Evolutionary conservation across 2,888 invertebrate species (phyloP).

Genomic region (Archips xylosteana): DNA sequence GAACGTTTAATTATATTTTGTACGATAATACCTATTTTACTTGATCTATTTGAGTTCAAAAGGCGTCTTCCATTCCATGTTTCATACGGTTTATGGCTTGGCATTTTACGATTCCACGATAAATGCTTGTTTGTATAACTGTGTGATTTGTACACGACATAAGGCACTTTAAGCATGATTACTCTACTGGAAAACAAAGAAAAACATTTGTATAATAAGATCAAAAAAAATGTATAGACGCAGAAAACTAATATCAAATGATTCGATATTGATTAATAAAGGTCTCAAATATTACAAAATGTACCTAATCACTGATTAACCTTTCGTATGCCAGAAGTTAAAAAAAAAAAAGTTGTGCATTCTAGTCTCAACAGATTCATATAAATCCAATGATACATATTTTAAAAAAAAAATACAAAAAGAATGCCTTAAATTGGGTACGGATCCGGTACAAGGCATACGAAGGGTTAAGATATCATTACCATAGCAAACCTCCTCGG

Average conservation of each 20-base stretch:
- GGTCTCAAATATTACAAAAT: neutral
- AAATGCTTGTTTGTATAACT: conserved; percentile 56
- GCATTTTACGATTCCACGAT: conserved; percentile 52
- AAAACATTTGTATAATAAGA: conserved; percentile 9
- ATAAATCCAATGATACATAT: too few species aligned
- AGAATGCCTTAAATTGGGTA: too few species aligned
- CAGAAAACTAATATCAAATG: conserved; percentile 1
- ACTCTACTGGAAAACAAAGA: conserved; percentile 21
- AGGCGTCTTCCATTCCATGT: conserved; percentile 21
- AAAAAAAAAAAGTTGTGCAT: too few species aligned
- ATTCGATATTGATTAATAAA: neutral
- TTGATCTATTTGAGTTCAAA: conserved; percentile 54
- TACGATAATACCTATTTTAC: conserved; percentile 70
- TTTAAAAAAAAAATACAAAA: too few species aligned
- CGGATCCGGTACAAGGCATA: too few species aligned
- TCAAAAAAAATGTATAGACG: neutral
- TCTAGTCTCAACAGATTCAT: too few species aligned
- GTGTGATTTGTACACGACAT: conserved; percentile 37
- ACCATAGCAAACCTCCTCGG: neutral
- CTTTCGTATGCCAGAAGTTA: too few species aligned
- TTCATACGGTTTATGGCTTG: conserved; percentile 59
- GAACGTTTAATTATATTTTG: conserved; percentile 72
- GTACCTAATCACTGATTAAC: conserved; percentile 1
- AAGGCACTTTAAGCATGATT: conserved; percentile 35
- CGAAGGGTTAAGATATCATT: conserved; percentile 3